These are phyloP conservation scores for Hyperoplus immaculatus DNA, from an alignment of 2,797 vertebrate species.

Conservation along the genomic window DNA sequence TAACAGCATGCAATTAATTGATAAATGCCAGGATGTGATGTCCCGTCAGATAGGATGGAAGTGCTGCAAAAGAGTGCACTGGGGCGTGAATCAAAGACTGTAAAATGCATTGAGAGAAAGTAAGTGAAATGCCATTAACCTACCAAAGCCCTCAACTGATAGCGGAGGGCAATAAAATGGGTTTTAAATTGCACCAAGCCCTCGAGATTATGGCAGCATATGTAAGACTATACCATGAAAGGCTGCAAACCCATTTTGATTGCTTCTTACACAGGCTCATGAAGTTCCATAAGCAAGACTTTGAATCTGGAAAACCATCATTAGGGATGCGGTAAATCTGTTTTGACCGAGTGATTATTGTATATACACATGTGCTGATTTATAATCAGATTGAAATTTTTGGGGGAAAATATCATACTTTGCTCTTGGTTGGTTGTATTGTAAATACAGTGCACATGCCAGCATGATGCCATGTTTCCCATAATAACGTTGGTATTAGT, in stretches of 20 bases:
- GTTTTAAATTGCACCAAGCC: conserved; percentile 83
- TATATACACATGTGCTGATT: conserved; percentile 74
- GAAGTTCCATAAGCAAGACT: conserved; percentile 71
- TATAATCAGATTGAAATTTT: conserved; percentile 76
- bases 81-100: conserved; percentile 81
- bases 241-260: conserved; percentile 75
- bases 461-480: conserved; percentile 73
- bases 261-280: conserved; percentile 76
- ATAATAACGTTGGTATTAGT: conserved; percentile 61
- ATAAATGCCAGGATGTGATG: conserved; percentile 83
- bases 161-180: conserved; percentile 76
- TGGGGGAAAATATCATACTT: conserved; percentile 53
- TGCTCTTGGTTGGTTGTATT: conserved; percentile 59
- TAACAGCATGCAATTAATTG: conserved; percentile 85
- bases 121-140: conserved; percentile 85
- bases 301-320: conserved; percentile 76
- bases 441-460: conserved; percentile 68
- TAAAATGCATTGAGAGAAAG: conserved; percentile 82
- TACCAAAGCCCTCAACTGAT: conserved; percentile 82
- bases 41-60: conserved; percentile 78
- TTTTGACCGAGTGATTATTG: conserved; percentile 79
- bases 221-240: conserved; percentile 74
- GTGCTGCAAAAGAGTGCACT: conserved; percentile 75
- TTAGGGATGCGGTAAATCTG: conserved; percentile 76
- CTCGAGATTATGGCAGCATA: conserved; percentile 78